Evolutionary conservation across 23 tunicate genomes (phyloP).

Genomic region (Corella eumyota): DNA sequence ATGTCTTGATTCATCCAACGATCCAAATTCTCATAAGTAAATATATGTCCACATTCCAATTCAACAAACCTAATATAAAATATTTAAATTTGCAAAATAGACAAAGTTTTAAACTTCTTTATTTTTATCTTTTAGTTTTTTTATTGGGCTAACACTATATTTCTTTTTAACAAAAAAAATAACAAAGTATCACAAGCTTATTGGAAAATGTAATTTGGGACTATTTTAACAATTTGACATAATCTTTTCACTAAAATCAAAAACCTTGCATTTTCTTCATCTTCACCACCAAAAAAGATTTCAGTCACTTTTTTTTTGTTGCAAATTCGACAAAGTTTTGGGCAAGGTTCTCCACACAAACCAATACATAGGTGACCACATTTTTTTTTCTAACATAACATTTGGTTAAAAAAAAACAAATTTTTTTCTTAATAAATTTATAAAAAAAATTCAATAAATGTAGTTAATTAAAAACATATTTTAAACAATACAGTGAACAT

Average conservation of each 20-base stretch:
- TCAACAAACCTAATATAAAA: slow-evolving; percentile 66
- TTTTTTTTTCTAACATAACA: slow-evolving; percentile 15
- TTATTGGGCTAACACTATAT: too few relatives aligned
- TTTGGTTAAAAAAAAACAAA: too few relatives aligned
- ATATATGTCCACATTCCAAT: slow-evolving; percentile 58
- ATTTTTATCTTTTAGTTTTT: too few relatives aligned
- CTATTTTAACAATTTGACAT: too few relatives aligned
- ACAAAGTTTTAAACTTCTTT: too few relatives aligned
- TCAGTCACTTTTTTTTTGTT: slow-evolving; percentile 60
- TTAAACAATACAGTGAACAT: background rate
- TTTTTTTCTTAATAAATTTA: background rate
- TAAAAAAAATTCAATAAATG: background rate
- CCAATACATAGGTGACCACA: slow-evolving; percentile 80
- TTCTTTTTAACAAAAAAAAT: too few relatives aligned
- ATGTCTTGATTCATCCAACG: slow-evolving; percentile 46
- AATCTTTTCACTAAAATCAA: too few relatives aligned
- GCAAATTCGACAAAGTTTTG: slow-evolving; percentile 63
- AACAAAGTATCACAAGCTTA: too few relatives aligned
- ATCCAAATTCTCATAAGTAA: slow-evolving; percentile 40
- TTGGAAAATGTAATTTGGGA: too few relatives aligned
- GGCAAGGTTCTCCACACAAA: slow-evolving; percentile 84
- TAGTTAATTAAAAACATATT: background rate
- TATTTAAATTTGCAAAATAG: too few relatives aligned
- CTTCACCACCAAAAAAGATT: slow-evolving; percentile 87
- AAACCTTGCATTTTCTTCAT: slow-evolving; percentile 65